phyloP scores from a whole-genome alignment of 2,888 invertebrate species.

The Cheiracanthium punctorium region DNA sequence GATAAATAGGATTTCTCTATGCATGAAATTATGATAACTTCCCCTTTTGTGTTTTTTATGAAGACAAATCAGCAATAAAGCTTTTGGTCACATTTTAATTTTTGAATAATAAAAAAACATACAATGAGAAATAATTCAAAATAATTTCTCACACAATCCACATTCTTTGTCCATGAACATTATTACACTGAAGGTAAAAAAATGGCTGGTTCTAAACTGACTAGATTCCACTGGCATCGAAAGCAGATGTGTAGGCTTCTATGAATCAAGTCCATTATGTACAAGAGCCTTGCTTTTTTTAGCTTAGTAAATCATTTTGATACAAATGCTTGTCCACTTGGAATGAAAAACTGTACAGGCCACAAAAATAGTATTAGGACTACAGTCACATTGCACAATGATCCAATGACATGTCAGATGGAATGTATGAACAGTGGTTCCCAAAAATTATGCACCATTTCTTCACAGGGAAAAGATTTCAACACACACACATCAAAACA shows the following conservation, averaged over 20 bases:
- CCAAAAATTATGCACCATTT: background rate
- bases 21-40: too few species aligned
- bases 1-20: too few species aligned
- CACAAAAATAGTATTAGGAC: slow-evolving; percentile 69
- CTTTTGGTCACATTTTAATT: slow-evolving; percentile 57
- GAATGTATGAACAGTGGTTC: slow-evolving; percentile 15
- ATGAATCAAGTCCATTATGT: background rate
- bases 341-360: slow-evolving; percentile 66
- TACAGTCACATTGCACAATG: slow-evolving; percentile 58
- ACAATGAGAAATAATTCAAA: slow-evolving; percentile 63
- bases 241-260: background rate
- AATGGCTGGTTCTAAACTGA: slow-evolving; percentile 51
- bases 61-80: too few species aligned
- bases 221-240: slow-evolving; percentile 41
- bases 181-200: slow-evolving; percentile 62
- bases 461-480: too few species aligned
- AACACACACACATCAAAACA: too few species aligned
- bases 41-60: too few species aligned
- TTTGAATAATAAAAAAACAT: slow-evolving; percentile 61
- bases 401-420: slow-evolving; percentile 23
- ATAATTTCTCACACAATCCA: slow-evolving; percentile 60
- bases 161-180: slow-evolving; percentile 44
- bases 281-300: slow-evolving; percentile 6
- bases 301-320: slow-evolving; percentile 15
- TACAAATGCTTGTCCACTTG: slow-evolving; percentile 36